Evolutionary conservation across 2,113 vertebrate genomes (phyloP).

Genomic region (Peucedramus taeniatus): DNA sequence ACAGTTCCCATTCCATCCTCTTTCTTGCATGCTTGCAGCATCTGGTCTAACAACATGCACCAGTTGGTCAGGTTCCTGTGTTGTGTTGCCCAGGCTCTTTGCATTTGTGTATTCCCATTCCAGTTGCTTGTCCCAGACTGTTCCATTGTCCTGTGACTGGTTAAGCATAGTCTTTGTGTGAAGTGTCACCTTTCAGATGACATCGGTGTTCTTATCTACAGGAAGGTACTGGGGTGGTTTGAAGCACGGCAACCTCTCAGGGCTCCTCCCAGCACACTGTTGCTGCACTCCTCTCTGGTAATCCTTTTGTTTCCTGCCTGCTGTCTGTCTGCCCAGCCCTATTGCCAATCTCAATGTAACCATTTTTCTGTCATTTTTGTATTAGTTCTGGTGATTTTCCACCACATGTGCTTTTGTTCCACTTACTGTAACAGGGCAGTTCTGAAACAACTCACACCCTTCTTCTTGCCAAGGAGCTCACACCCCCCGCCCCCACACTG

Average conservation of each 20-base stretch:
- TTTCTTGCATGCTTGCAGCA: background rate
- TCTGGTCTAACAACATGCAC: background rate
- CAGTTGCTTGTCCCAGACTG: background rate
- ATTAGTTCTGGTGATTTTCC: background rate
- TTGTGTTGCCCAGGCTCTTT: background rate
- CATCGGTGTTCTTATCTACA: background rate
- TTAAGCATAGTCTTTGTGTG: background rate
- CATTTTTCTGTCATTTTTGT: background rate
- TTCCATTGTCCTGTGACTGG: accelerated
- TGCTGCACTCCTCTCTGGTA: background rate
- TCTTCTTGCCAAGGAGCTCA: background rate
- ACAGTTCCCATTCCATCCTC: background rate
- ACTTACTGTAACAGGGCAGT: background rate
- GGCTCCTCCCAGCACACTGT: background rate
- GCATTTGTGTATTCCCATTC: background rate
- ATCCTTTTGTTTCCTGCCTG: background rate
- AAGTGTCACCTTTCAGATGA: background rate
- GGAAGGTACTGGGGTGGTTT: background rate
- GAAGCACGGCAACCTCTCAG: background rate
- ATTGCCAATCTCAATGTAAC: background rate
- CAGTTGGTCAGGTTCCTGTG: background rate
- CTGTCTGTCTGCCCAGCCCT: background rate
- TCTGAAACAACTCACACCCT: background rate
- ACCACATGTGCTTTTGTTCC: background rate
- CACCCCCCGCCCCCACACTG: accelerated